Evolutionary conservation across 2,797 vertebrate genomes (phyloP).

Genomic region (Galago senegalensis): DNA sequence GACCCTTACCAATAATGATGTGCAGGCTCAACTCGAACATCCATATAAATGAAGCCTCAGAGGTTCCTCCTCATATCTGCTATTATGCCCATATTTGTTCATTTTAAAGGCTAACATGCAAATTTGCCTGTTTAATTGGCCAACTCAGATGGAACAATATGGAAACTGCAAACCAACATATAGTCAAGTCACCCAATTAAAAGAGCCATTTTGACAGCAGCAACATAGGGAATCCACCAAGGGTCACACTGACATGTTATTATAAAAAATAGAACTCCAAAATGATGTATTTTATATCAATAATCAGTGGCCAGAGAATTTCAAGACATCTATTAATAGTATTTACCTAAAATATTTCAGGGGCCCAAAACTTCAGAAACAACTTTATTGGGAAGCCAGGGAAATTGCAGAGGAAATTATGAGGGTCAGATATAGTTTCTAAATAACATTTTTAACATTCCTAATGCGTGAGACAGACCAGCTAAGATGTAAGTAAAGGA

Average conservation of each 20-base stretch:
- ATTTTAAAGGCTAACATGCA: neutral
- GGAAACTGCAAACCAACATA: neutral
- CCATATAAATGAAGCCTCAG: neutral
- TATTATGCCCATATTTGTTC: neutral
- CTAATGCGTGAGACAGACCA: neutral
- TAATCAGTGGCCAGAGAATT: neutral
- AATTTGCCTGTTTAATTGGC: neutral
- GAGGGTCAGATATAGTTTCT: neutral
- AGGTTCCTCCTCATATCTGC: neutral
- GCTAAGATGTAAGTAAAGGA: neutral
- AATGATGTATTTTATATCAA: neutral
- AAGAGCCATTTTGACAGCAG: neutral
- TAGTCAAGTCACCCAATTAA: conserved; percentile 16
- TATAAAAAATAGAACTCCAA: neutral
- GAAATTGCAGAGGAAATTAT: neutral
- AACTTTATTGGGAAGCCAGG: neutral
- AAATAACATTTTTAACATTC: conserved; percentile 42
- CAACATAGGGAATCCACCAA: neutral
- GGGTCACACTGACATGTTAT: neutral
- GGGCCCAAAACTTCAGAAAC: neutral
- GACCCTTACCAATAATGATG: neutral
- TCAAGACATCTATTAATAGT: neutral
- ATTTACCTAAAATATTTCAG: conserved; percentile 12
- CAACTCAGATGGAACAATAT: neutral
- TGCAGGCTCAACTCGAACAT: neutral